Conservation (phyloP, 2,797 vertebrate species). For the Myotis vivesi region DNA sequence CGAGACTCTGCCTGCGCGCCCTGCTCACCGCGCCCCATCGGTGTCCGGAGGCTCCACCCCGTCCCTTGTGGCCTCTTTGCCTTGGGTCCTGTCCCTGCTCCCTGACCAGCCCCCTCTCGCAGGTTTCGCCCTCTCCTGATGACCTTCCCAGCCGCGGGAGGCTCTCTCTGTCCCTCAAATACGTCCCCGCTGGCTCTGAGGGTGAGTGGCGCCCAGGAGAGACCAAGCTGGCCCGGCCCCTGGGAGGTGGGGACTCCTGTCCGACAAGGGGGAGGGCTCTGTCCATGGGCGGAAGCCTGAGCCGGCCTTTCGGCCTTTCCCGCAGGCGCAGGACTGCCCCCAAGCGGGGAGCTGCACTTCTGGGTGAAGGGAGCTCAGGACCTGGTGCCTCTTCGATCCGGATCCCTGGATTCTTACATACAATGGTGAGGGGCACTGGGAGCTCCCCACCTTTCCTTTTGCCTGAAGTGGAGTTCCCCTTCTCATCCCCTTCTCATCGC, state of each 20-base stretch:
- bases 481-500: background rate
- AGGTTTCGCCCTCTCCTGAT: slow-evolving; percentile 87
- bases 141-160: slow-evolving; percentile 88
- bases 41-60: background rate
- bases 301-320: background rate
- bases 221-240: no score
- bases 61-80: no score
- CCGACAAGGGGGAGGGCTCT: no score
- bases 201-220: slow-evolving; percentile 81
- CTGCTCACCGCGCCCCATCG: rapidly evolving
- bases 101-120: background rate
- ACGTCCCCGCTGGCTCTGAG: slow-evolving; percentile 88
- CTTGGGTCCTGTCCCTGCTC: background rate
- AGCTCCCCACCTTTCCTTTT: background rate
- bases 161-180: slow-evolving; percentile 91
- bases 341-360: slow-evolving; percentile 95
- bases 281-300: background rate
- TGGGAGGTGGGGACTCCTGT: background rate
- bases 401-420: slow-evolving; percentile 89
- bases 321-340: slow-evolving; percentile 88
- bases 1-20: background rate
- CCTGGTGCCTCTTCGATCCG: slow-evolving; percentile 89
- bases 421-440: slow-evolving; percentile 87
- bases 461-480: background rate
- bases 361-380: slow-evolving; percentile 94